Percentiles rank a stretch among this genome's conserved stretches.
Conservation (phyloP, 2,888 invertebrate genomes). For the Cistogaster globosa region DNA sequence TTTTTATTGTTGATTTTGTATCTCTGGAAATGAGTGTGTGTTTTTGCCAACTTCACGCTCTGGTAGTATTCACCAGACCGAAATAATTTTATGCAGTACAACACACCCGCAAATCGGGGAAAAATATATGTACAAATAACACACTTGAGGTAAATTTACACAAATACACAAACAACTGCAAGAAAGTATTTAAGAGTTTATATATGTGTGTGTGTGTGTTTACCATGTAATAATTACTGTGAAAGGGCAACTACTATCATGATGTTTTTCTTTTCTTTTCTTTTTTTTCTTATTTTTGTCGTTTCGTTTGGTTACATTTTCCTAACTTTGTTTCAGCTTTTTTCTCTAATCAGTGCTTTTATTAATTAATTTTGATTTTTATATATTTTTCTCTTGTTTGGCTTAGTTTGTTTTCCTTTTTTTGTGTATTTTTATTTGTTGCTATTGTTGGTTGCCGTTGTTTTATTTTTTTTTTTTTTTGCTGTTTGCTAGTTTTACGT, state of each 20-base stretch:
- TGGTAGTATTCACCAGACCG: slow-evolving; percentile 83
- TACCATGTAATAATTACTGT: slow-evolving; percentile 50
- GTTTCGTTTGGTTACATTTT: slow-evolving; percentile 52
- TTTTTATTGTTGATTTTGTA: slow-evolving; percentile 72
- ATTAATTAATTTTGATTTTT: slow-evolving; percentile 69
- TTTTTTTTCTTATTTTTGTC: slow-evolving; percentile 17
- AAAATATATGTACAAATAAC: slow-evolving; percentile 66
- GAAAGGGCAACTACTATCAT: slow-evolving; percentile 61
- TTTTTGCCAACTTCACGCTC: slow-evolving; percentile 83
- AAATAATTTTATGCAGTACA: slow-evolving; percentile 82
- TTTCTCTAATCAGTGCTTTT: slow-evolving; percentile 68
- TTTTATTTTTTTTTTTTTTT: slow-evolving; percentile 36
- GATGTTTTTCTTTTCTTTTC: slow-evolving; percentile 50
- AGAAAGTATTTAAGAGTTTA: background rate
- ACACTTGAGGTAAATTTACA: slow-evolving; percentile 66
- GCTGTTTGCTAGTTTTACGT: slow-evolving; percentile 54
- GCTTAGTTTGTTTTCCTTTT: slow-evolving; percentile 15
- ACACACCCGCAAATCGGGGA: slow-evolving; percentile 79
- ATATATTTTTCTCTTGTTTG: slow-evolving; percentile 22
- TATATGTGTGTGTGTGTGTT: background rate
- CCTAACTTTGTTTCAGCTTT: slow-evolving; percentile 53
- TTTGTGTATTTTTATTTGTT: slow-evolving; percentile 11
- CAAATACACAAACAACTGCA: slow-evolving; percentile 3
- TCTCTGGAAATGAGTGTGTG: slow-evolving; percentile 22
- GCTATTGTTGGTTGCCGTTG: slow-evolving; percentile 58